Base-by-base conservation (phyloP, 2,888 invertebrate species). In the Thymelicus lineola region DNA sequence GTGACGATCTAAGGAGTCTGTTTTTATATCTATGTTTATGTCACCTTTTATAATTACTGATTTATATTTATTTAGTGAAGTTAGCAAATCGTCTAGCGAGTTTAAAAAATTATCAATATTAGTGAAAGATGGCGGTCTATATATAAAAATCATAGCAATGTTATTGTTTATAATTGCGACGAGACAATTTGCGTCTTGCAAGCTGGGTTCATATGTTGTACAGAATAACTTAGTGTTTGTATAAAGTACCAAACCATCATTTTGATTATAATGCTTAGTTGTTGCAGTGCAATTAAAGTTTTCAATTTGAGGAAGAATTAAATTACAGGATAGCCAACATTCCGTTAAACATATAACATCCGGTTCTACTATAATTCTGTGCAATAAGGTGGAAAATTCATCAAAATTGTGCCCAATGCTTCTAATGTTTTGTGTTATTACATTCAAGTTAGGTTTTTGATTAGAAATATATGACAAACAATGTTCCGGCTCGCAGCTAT, bases 171-270 rank as follows among this genome's bases (percentile, higher is more conserved):
- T 35, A 20, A 35, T 65, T 12, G 36, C 14, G 7, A 63, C 36
- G 0, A 63, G 10, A 17, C 63, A 63, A 17, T 63, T 63, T 7
- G 50, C 63, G 7, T 50, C 63, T 1, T 14, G 17, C 14, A 53
- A 28, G 7, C 17, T 38, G 6, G 63, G 50, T 63, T 63, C 63
- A 50, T 17, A 50, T 3, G 36, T 38, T 63, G 63, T 36, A 14
- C 50, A 50, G 10, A 20, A 0, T 14, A 63, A 9, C 12, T 63
- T 28, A 0, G 15, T 48, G 15, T 69, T 60, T 7, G 66, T 58
- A 46, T 69, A 72, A 28, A 63, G 50, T 17, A 69, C 69, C 10
- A 72, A 57, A n/a, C 72, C 72, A 42, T 72, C 72, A n/a, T 69
- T 69, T 66, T 72, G 66, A 53, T 72, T 69, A 14, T 61, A 61